Evolutionary conservation across 1,140 invertebrate genomes (phyloP), one percentile per base, ranked within the genome.

Genomic region (Hyphantria cunea): DNA sequence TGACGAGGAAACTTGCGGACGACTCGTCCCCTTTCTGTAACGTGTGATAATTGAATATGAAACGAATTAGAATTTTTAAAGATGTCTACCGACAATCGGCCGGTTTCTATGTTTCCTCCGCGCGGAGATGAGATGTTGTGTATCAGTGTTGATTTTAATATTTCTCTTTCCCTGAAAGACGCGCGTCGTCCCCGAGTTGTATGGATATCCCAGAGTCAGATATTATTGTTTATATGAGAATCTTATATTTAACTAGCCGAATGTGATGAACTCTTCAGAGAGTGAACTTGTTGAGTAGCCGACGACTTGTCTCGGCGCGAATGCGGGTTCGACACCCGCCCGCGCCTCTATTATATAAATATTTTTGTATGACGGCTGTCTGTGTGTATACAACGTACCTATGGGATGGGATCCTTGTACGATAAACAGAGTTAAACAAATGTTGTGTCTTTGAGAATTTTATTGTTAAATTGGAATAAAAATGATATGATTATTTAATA

Each of bases 191-290:
- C 25, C 10, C 45, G 25, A 25, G 95, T 96, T 95, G 95, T 15
- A 96, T 96, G 95, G 95, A 96, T 78, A 95, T 96, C n/a, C n/a
- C n/a, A n/a, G n/a, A 85, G 95, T 56, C 53, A 47, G 53, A 47
- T 54, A n/a, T 56, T 44, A 55, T 45, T 45, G 53, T 56, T 56
- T 56, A 45, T 56, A 47, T 14, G 41, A 33, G 32, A 54, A 37
- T 14, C 25, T 41, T 55, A 55, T 55, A 55, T 55, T 55, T 55
- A 55, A 55, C 31, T 45, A 55, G 53, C 53, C 25, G 52, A 45
- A 33, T 55, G 13, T 45, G 53, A 44, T 45, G 42, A 17, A 14
- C 11, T 32, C 11, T 13, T 9, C 17, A n/a, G 2, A 6, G 12
- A 42, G 11, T 9, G 53, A 47, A 47, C 44, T 47, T 48, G 54